phyloP scores from a whole-genome alignment of 2,888 invertebrate species.

The Tipula lateralis region DNA sequence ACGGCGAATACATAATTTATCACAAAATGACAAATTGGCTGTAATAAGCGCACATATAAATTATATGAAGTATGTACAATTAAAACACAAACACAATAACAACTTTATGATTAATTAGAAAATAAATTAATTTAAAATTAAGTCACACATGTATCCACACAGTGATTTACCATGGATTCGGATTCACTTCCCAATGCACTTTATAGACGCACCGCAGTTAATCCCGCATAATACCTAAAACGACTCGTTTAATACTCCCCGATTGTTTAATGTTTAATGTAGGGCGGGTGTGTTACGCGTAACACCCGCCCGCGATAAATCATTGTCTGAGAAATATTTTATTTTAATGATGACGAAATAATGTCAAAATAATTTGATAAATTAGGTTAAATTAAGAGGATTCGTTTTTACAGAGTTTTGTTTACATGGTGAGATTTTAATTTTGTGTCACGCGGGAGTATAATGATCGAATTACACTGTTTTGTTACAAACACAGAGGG shows the following conservation, averaged over 20 bases:
- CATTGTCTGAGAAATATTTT: background rate
- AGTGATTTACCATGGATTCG: too few species aligned
- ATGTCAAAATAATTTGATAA: background rate
- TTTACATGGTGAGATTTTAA: background rate
- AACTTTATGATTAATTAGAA: slow-evolving; percentile 1
- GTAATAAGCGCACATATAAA: background rate
- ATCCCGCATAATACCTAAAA: too few species aligned
- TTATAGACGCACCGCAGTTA: background rate
- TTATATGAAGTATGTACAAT: background rate
- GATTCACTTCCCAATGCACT: background rate
- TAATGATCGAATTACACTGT: background rate
- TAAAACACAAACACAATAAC: background rate
- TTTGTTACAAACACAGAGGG: too few species aligned
- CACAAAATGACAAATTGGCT: slow-evolving; percentile 11
- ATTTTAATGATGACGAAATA: background rate
- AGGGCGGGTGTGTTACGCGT: too few species aligned
- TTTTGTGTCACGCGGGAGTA: background rate
- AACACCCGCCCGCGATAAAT: background rate
- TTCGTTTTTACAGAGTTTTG: background rate
- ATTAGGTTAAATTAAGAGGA: background rate
- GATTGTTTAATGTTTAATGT: background rate
- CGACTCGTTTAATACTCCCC: too few species aligned
- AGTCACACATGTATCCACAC: too few species aligned
- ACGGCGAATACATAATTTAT: slow-evolving; percentile 12
- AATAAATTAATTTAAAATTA: background rate